These are phyloP conservation scores for Chiloscyllium punctatum DNA, from an alignment of 2,797 vertebrate genomes.

Conservation along the genomic window DNA sequence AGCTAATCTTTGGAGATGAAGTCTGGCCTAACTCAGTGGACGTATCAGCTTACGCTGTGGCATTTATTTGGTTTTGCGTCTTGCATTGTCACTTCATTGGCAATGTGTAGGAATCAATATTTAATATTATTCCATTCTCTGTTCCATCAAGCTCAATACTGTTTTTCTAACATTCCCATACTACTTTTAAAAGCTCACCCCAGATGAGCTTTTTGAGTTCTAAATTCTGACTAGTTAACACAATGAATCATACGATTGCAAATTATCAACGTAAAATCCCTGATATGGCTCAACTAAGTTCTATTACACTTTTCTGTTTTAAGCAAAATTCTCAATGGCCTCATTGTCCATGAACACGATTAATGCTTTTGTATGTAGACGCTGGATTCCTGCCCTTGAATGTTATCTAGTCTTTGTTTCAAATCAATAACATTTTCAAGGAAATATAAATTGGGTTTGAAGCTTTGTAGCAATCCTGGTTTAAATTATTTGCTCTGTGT, in stretches of 20 bases:
- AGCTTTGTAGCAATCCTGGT: neutral
- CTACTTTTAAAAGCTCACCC: neutral
- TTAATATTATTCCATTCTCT: neutral
- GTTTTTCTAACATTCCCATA: neutral
- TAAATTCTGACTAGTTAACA: neutral
- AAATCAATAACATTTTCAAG: neutral
- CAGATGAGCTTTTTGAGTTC: neutral
- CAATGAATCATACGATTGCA: neutral
- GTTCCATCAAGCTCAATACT: neutral
- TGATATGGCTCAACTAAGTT: neutral
- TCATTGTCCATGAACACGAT: neutral
- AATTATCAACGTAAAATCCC: neutral
- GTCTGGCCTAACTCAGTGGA: neutral
- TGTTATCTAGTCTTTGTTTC: constrained; percentile 21
- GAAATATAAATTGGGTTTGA: constrained; percentile 17
- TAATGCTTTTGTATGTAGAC: neutral
- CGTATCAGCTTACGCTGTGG: neutral
- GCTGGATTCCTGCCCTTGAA: neutral
- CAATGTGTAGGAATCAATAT: neutral
- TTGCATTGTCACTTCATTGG: neutral
- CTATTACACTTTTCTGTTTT: neutral
- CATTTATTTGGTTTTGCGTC: neutral
- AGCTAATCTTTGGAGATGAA: neutral
- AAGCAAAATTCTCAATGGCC: neutral
- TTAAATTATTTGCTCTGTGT: neutral